Evolutionary conservation across 2,113 vertebrate genomes (phyloP).

Genomic region (Chionomys nivalis): DNA sequence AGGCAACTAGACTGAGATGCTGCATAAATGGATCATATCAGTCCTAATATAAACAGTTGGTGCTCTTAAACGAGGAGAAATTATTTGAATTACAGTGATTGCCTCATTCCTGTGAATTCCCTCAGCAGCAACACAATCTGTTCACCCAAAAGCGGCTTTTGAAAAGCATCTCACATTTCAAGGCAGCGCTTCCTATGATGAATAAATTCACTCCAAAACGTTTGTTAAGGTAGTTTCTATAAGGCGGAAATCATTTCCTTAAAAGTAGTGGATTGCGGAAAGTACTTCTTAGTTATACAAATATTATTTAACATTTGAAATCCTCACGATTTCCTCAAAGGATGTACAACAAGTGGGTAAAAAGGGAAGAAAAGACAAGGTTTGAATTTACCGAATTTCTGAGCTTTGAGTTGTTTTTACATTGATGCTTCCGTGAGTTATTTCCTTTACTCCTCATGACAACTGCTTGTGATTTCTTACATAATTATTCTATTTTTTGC

Average conservation of each 20-base stretch:
- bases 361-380: not conserved
- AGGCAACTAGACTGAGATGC: conserved; percentile 59
- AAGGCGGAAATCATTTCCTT: conserved; percentile 66
- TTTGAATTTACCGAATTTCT: conserved; percentile 3
- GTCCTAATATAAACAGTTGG: conserved; percentile 76
- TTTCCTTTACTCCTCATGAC: not conserved
- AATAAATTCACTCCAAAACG: conserved; percentile 76
- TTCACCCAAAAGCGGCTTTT: conserved; percentile 74
- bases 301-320: conserved; percentile 58
- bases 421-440: not conserved
- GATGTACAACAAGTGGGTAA: not conserved
- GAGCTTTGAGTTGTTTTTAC: not conserved
- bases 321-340: not conserved
- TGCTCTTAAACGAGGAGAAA: conserved; percentile 75
- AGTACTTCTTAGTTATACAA: conserved; percentile 46
- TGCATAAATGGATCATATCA: conserved; percentile 75
- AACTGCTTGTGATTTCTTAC: conserved; percentile 11
- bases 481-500: not conserved
- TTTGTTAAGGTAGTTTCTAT: conserved; percentile 71
- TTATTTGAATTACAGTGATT: conserved; percentile 77
- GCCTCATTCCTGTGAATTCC: conserved; percentile 76
- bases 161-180: conserved; percentile 73
- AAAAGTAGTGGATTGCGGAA: conserved; percentile 49
- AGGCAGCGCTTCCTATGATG: conserved; percentile 66
- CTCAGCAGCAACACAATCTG: conserved; percentile 78